These are phyloP conservation scores for Alca torda DNA, from an alignment of 2,797 vertebrate species.

Conservation along the genomic window DNA sequence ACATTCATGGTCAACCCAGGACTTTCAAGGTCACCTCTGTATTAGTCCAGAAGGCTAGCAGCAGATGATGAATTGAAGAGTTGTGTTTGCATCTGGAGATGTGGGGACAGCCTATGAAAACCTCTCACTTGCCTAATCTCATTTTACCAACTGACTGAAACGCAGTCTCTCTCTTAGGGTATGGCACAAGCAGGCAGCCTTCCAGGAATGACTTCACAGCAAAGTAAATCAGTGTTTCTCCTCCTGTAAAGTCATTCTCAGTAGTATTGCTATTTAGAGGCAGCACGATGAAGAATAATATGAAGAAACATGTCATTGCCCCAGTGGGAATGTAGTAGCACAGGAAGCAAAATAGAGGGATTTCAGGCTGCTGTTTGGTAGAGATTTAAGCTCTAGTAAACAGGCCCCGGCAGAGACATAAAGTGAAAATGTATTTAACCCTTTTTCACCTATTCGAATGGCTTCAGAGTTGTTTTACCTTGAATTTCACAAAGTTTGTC, in stretches of 20 bases:
- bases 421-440: conserved; percentile 58
- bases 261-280: conserved; percentile 57
- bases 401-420: conserved; percentile 43
- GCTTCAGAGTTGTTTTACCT: background rate
- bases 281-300: conserved; percentile 16
- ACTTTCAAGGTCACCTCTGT: background rate
- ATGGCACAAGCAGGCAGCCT: background rate
- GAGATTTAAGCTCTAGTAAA: conserved; percentile 68
- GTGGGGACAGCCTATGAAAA: background rate
- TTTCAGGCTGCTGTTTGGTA: conserved; percentile 39
- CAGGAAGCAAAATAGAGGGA: conserved; percentile 50
- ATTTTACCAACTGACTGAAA: conserved; percentile 19
- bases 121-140: background rate
- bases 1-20: background rate
- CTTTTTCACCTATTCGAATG: conserved; percentile 10
- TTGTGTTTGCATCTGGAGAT: background rate
- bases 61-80: background rate
- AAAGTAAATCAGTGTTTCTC: conserved; percentile 42
- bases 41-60: background rate
- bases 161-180: background rate
- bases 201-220: conserved; percentile 41
- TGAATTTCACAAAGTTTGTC: background rate
- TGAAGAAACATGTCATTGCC: conserved; percentile 37
- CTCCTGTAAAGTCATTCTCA: conserved; percentile 40
- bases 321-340: conserved; percentile 33